These are phyloP conservation scores for Scalopus aquaticus DNA, from an alignment of 2,113 vertebrate species.

Conservation along the genomic window DNA sequence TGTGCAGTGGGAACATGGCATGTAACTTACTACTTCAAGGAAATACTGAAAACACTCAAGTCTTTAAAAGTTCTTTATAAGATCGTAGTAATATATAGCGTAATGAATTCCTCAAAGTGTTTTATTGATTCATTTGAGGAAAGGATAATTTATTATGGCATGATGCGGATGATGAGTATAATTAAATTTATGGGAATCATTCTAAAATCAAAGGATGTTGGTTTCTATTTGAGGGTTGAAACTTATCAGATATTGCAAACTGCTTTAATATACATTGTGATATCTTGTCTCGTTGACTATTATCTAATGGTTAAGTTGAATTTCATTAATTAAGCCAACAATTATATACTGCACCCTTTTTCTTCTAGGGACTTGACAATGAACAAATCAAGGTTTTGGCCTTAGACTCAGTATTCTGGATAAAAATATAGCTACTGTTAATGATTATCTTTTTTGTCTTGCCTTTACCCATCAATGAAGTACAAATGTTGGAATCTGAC, in stretches of 20 bases:
- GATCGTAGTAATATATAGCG: neutral
- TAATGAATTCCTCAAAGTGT: conserved; percentile 39
- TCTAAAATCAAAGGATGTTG: conserved; percentile 25
- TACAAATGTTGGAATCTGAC: neutral
- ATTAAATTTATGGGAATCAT: conserved; percentile 43
- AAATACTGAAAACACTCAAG: conserved; percentile 47
- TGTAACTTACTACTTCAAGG: conserved; percentile 18
- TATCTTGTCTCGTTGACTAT: neutral
- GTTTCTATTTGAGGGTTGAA: neutral
- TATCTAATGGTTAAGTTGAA: neutral
- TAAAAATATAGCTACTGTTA: neutral
- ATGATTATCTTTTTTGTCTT: neutral
- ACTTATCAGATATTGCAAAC: neutral
- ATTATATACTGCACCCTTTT: neutral
- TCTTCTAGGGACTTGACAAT: neutral
- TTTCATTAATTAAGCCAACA: neutral
- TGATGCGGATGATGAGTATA: neutral
- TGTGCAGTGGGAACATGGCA: neutral
- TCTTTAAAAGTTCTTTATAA: conserved; percentile 47
- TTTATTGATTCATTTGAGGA: conserved; percentile 43
- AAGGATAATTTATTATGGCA: conserved; percentile 34
- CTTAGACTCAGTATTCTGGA: neutral
- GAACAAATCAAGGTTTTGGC: neutral
- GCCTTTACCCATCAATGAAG: neutral
- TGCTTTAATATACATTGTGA: neutral